phyloP scores from a whole-genome alignment of 2,888 invertebrate species.

The Tetramorium bicarinatum region DNA sequence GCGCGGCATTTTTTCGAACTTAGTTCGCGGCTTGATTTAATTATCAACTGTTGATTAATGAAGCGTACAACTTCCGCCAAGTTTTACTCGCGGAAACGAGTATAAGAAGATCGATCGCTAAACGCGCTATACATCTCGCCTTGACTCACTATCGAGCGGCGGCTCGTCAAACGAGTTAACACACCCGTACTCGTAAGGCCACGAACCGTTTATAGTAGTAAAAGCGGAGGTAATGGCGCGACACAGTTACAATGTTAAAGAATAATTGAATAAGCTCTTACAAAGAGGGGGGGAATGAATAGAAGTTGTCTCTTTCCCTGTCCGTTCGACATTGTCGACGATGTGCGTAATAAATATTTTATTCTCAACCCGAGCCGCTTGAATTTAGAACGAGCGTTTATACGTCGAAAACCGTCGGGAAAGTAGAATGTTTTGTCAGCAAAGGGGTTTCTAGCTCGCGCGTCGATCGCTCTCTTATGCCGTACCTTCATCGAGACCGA shows the following conservation, averaged over 20 bases:
- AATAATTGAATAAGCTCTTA: constrained; percentile 52
- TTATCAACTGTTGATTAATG: constrained; percentile 66
- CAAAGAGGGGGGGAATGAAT: constrained; percentile 1
- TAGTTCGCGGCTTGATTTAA: constrained; percentile 61
- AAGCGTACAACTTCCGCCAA: constrained; percentile 56
- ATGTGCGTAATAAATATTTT: constrained; percentile 41
- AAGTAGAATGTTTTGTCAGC: constrained; percentile 21
- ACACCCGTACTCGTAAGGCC: constrained; percentile 24
- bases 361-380: background rate
- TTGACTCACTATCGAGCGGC: constrained; percentile 62
- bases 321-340: constrained; percentile 18
- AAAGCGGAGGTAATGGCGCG: constrained; percentile 46
- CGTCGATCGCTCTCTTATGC: constrained; percentile 27
- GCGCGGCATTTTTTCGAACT: constrained; percentile 47
- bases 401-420: background rate
- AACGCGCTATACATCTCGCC: constrained; percentile 50
- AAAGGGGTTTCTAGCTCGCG: constrained; percentile 5
- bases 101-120: constrained; percentile 63
- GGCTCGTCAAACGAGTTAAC: constrained; percentile 42
- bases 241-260: constrained; percentile 49
- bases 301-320: background rate
- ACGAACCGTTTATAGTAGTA: constrained; percentile 48
- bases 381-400: constrained; percentile 24
- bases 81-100: constrained; percentile 58
- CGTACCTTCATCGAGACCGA: constrained; percentile 31